A percentile compares a stretch with the other conserved stretches of the same genome.
These are phyloP conservation scores for Montipora capricornis DNA, from an alignment of 64 coral and sea anemone species.

Conservation along the genomic window DNA sequence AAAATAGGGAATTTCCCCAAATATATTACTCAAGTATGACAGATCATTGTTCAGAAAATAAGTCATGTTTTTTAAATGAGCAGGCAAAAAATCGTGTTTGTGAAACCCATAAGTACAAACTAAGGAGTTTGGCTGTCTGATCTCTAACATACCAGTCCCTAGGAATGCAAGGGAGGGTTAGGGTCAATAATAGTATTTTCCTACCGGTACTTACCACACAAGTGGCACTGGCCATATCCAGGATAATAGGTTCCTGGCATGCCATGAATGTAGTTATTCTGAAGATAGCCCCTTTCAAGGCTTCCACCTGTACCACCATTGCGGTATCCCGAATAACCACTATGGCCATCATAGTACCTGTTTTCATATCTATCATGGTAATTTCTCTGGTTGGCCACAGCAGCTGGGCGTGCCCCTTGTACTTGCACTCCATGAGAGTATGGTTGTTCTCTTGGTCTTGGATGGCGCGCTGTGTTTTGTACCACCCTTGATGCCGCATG, in stretches of 20 bases:
- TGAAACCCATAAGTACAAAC: no score
- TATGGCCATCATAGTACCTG: slow-evolving; percentile 41
- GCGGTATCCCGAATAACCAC: slow-evolving; percentile 18
- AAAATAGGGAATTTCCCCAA: no score
- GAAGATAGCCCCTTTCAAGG: background rate
- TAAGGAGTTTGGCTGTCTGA: no score
- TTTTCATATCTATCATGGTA: slow-evolving; percentile 13
- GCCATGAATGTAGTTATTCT: slow-evolving; percentile 35
- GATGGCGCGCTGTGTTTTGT: background rate
- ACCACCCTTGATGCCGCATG: background rate
- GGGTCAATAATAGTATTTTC: background rate
- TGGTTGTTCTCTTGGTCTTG: slow-evolving; percentile 23
- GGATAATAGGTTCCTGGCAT: slow-evolving; percentile 21
- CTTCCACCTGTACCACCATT: background rate
- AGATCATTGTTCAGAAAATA: no score
- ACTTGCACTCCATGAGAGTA: slow-evolving; percentile 2
- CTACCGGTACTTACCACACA: slow-evolving; percentile 33
- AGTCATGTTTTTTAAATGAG: no score
- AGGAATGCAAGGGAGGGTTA: no score
- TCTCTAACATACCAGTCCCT: no score
- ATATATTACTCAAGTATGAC: no score
- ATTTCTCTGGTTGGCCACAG: slow-evolving; percentile 10
- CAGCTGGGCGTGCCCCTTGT: background rate
- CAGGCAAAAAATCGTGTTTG: no score
- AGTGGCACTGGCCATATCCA: slow-evolving; percentile 47